Base-by-base conservation (phyloP, 2,113 vertebrate genomes). In the Helogale parvula region DNA sequence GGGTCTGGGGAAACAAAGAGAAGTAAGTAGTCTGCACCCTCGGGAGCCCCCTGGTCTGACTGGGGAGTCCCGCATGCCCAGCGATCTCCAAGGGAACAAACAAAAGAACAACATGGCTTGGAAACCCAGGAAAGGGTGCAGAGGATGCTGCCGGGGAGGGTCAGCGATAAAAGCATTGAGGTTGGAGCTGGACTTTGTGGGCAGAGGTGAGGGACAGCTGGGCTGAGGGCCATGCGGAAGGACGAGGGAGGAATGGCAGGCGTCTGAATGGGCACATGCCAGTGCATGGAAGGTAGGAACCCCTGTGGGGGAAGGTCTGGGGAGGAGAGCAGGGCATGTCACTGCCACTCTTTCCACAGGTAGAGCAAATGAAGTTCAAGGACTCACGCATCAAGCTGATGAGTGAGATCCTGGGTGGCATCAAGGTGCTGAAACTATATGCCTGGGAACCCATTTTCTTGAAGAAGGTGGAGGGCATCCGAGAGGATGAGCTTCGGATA, bases 351-450 rank as follows among this genome's bases (percentile, higher is more conserved):
- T 93, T 82, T 88, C 96, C n/a, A 0, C 94, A 99, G 99, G 99
- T 99, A 92, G 98, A 99, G 76, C 99, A 99, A 93, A 99, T 99
- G 99, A 98, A 98, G 86, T 96, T 99, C 83, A 99, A 99, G 97
- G 99, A 99, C 84, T 98, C 99, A 0, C 99, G 99, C 47, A 99
- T 99, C 96, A 99, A 99, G 96, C 98, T 99, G 57, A 99, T 99
- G 99, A 99, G 98, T 0, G 99, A 99, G 99, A 99, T 99, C 88
- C 98, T 99, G 97, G 98, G 99, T 1, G 99, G 99, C 96, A 99
- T 99, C 60, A 99, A 99, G 94, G 99, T 99, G 65, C 98, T 99
- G 83, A 99, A 99, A 98, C 99, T 99, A 27, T 99, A 99, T 1
- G 99, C 99, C 45, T 99, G 99, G 99, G 99, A 99, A 7, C 98